These are phyloP conservation scores for Sclerodermus sp. DNA, from an alignment of 2,888 invertebrate species.

Conservation along the genomic window DNA sequence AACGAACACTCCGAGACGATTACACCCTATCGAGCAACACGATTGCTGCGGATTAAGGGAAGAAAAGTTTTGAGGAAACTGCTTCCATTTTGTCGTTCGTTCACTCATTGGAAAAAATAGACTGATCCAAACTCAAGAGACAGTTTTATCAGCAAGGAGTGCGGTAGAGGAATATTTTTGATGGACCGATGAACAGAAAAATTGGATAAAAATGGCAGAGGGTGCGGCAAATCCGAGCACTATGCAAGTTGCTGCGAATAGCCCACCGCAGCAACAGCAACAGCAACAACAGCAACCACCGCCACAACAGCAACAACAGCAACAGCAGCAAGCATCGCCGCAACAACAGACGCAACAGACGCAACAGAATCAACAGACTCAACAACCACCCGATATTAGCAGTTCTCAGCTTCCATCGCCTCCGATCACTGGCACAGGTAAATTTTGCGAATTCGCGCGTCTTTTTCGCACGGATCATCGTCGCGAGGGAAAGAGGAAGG, in stretches of 20 bases:
- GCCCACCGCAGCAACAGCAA: slow-evolving; percentile 50
- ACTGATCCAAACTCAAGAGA: no score
- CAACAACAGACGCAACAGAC: slow-evolving; percentile 34
- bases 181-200: not conserved
- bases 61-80: no score
- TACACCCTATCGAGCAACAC: no score
- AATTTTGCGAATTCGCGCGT: slow-evolving; percentile 9
- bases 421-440: slow-evolving; percentile 57
- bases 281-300: slow-evolving; percentile 28
- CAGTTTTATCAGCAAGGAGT: no score
- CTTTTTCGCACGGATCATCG: no score
- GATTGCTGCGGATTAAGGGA: no score
- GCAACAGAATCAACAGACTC: slow-evolving; percentile 30
- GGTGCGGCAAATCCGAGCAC: slow-evolving; percentile 49
- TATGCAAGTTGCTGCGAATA: slow-evolving; percentile 40
- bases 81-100: no score
- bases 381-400: slow-evolving; percentile 54
- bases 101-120: no score
- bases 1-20: no score
- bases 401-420: slow-evolving; percentile 54
- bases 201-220: slow-evolving; percentile 46
- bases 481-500: no score
- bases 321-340: slow-evolving; percentile 25
- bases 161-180: no score
- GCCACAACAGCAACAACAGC: slow-evolving; percentile 31